Evolutionary conservation across 2,888 invertebrate genomes (phyloP), one percentile per base, ranked within the genome.

Genomic region (Palloptera scutellata): DNA sequence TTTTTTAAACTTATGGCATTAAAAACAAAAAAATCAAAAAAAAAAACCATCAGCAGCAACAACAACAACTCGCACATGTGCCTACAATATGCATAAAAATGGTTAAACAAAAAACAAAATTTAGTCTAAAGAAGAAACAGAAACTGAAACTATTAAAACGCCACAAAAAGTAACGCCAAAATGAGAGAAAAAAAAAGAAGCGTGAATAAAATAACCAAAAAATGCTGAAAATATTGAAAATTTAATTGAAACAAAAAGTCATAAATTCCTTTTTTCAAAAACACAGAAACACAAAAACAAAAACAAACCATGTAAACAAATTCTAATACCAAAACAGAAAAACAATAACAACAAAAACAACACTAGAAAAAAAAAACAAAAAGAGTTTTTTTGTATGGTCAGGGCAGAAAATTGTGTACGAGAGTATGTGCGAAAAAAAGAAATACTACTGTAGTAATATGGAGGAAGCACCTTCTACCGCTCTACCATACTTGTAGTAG

Each of bases 131-230:
- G 8, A 43, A 15, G 13, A n/a, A 43, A 59, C 15, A 59, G 41
- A 19, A 59, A 4, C 9, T 1, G 42, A n/a, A 48, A 48, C 68
- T 67, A 60, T 64, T 52, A 66, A 78, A 75, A 77, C 72, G 74
- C 75, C 75, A 76, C 75, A 76, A 70, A 74, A 72, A 77, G 74
- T 73, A 73, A 68, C 72, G 69, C 71, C 64, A 73, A 74, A n/a
- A 76, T 72, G 76, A 74, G 68, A 59, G 65, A 69, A 73, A 72
- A 65, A 61, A 66, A 70, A 74, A 72, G 58, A 52, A 72, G 59
- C 53, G 12, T 53, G 58, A 58, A 45, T 65, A 72, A 63, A 42
- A 66, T 48, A 57, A 52, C 54, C 63, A 52, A 66, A 53, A 30
- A 70, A 61, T 57, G 59, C 9, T 48, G 62, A 68, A 66, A 67